phyloP scores from a whole-genome alignment of 2,797 vertebrate species.

The Falco cherrug region DNA sequence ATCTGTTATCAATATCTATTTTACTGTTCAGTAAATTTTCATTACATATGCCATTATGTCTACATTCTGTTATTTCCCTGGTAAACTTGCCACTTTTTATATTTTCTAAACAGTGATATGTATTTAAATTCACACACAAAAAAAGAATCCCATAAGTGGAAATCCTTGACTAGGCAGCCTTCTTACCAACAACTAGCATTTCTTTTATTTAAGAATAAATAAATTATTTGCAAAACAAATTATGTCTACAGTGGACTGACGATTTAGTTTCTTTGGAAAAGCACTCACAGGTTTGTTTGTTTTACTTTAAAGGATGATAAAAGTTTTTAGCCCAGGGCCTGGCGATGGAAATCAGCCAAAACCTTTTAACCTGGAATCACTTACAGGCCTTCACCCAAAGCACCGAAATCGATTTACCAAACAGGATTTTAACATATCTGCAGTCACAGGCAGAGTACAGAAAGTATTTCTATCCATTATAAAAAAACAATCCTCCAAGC shows the following conservation, averaged over 20 bases:
- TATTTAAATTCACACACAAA: background rate
- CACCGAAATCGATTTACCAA: slow-evolving; percentile 53
- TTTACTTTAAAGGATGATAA: slow-evolving; percentile 12
- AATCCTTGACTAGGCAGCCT: background rate
- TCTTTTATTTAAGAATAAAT: slow-evolving; percentile 19
- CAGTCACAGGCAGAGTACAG: slow-evolving; percentile 48
- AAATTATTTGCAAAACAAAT: slow-evolving; percentile 23
- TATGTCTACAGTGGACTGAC: background rate
- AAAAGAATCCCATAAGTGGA: background rate
- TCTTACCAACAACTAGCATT: slow-evolving; percentile 20
- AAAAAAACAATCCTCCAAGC: slow-evolving; percentile 25
- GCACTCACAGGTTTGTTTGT: background rate
- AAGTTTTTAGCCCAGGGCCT: background rate
- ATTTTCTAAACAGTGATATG: background rate
- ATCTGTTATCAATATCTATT: slow-evolving; percentile 48
- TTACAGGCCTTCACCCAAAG: slow-evolving; percentile 9
- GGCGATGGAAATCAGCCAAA: slow-evolving; percentile 33
- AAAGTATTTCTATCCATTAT: slow-evolving; percentile 35
- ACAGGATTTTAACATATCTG: slow-evolving; percentile 42
- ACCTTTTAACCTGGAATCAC: slow-evolving; percentile 26
- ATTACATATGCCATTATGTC: background rate
- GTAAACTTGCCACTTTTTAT: slow-evolving; percentile 22
- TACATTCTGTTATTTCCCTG: slow-evolving; percentile 2
- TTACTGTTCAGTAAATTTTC: slow-evolving; percentile 35
- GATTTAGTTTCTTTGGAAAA: slow-evolving; percentile 13